These are phyloP conservation scores for Atethmia centrago DNA, from an alignment of 2,888 invertebrate genomes.

Conservation along the genomic window DNA sequence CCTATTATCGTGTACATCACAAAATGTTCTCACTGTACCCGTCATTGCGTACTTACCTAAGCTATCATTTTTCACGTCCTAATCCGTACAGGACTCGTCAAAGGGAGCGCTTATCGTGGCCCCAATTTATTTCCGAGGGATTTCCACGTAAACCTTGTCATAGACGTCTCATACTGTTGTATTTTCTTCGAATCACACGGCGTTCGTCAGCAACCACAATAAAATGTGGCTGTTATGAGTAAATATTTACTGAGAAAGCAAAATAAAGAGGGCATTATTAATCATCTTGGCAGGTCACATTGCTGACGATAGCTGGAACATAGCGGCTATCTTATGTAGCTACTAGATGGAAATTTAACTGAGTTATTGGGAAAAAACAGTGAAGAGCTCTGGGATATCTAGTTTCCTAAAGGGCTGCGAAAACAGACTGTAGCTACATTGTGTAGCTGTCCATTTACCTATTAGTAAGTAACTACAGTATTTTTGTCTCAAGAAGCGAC, in stretches of 20 bases:
- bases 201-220: constrained; percentile 31
- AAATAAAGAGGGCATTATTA: constrained; percentile 26
- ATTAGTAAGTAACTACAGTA: no score
- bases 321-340: background rate
- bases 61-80: constrained; percentile 89
- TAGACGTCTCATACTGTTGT: constrained; percentile 72
- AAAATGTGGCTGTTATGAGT: constrained; percentile 35
- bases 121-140: constrained; percentile 88
- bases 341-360: background rate
- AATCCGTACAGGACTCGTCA: constrained; percentile 89
- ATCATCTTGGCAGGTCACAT: background rate
- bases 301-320: background rate
- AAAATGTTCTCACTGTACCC: constrained; percentile 76
- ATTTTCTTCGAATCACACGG: constrained; percentile 51
- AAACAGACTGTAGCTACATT: background rate
- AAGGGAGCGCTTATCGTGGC: constrained; percentile 88
- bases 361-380: background rate
- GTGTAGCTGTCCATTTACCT: background rate
- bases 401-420: background rate
- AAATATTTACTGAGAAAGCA: constrained; percentile 43
- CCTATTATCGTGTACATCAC: constrained; percentile 69
- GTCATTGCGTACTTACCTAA: constrained; percentile 78
- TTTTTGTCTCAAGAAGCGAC: no score
- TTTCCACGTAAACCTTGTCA: constrained; percentile 85
- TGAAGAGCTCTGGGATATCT: background rate